Evolutionary conservation across 2,113 vertebrate genomes (phyloP), one percentile per base, ranked within the genome.

Genomic region (Dolichotis patagonum): DNA sequence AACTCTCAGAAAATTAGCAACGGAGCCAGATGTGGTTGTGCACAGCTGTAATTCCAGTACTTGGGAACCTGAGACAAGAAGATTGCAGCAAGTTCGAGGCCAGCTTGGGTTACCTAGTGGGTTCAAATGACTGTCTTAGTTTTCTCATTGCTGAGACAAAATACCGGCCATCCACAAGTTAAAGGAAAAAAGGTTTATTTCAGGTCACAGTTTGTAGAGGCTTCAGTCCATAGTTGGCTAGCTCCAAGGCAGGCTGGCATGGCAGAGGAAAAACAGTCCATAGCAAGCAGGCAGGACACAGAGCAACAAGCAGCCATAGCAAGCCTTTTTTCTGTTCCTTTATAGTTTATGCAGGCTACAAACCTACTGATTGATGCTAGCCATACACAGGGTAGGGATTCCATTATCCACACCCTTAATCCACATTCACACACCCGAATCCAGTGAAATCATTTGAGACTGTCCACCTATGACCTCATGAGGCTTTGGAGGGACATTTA

Each of bases 1-100:
- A 62, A 54, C 84, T 80, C 73, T 86, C 41, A 43, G 91, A 95
- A 95, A 94, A 95, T 92, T 24, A 75, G 56, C 63, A 83, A 41
- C 22, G 12, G 49, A 82, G 49, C 52, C 22, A 4, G 49, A 32
- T 43, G 41, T 75, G 71, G 71, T 28, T 13, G 38, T 46, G 71
- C 6, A 24, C 35, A 71, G 41, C 71, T 75, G 41, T 43, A 43
- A 28, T 75, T 24, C 4, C 22, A 77, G 73, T 12, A 28, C 24
- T 77, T 28, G 73, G 12, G 24, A 77, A 28, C 24, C 73, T 46
- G 41, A 77, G 24, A 12, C 73, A 46, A 41, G 12, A 30, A 13
- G 24, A 46, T 77, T 26, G 19, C 3, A 5, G n/a, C 69, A 73
- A 73, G n/a, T 73, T 73, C 9, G 9, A 41, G 20, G n/a, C n/a